These are phyloP conservation scores for Perodicticus potto DNA, from an alignment of 2,797 vertebrate genomes.

Conservation along the genomic window DNA sequence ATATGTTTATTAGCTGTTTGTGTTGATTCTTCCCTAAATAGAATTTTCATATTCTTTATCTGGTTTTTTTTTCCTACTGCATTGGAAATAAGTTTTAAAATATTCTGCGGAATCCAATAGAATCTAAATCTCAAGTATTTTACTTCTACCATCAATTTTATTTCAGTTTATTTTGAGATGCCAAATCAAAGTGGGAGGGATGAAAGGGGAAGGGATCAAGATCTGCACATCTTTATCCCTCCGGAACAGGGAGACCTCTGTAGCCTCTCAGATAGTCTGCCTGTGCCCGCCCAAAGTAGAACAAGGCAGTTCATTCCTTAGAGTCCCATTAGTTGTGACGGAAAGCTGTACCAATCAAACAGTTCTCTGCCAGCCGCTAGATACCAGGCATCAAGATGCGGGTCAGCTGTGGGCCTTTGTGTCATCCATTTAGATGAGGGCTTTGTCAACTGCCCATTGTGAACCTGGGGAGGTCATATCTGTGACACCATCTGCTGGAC, in stretches of 20 bases:
- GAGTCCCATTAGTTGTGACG: constrained; percentile 79
- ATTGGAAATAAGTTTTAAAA: constrained; percentile 64
- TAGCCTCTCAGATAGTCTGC: constrained; percentile 1
- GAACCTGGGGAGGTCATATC: constrained; percentile 86
- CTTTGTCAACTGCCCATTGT: constrained; percentile 82
- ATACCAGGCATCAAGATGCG: constrained; percentile 85
- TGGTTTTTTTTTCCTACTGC: neutral
- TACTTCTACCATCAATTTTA: constrained; percentile 8
- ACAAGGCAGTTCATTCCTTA: constrained; percentile 89
- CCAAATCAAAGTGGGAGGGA: neutral
- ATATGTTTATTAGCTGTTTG: constrained; percentile 73
- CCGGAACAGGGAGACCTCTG: constrained; percentile 18
- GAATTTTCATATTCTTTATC: constrained; percentile 56
- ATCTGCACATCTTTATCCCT: constrained; percentile 27
- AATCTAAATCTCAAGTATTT: constrained; percentile 63
- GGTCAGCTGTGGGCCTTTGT: constrained; percentile 85
- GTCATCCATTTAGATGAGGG: constrained; percentile 84
- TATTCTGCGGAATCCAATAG: constrained; percentile 59
- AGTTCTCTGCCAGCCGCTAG: constrained; percentile 80
- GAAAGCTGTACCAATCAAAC: constrained; percentile 85
- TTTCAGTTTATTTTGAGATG: constrained; percentile 51
- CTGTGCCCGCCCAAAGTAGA: constrained; percentile 34
- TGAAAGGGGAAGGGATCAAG: neutral
- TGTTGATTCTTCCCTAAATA: constrained; percentile 66
- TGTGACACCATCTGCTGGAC: constrained; percentile 89